Evolutionary conservation across 2,797 vertebrate genomes (phyloP), one percentile per base, ranked within the genome.

Genomic region (Chrosomus eos): DNA sequence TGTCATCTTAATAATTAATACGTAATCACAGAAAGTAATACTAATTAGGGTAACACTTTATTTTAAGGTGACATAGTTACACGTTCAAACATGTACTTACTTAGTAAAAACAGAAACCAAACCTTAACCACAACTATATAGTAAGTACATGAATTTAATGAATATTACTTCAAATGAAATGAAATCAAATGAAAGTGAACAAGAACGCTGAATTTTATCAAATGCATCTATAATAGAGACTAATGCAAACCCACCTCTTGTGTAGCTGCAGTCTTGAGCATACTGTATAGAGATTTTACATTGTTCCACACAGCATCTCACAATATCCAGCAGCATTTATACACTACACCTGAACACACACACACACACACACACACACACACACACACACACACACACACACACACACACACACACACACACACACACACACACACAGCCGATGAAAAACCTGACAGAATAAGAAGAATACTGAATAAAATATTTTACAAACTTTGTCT

Each of bases 181-280:
- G n/a, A n/a, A n/a, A n/a, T n/a, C 16, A 18, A 48, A 16, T 78
- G 3, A 78, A 64, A 6, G 2, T 64, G 21, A 31, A 66, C 7
- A 68, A 80, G 11, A 62, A 60, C 21, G 7, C n/a, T 14, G 2
- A n/a, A 53, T 53, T 38, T 7, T 78, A 64, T 26, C 7, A 40
- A 14, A 60, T 31, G 7, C 16, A 45, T 43, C 18, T 19, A 13
- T 81, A 71, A 70, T 45, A 45, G 8, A 80, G 45, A 71, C 60
- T 64, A 31, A 77, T 18, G 5, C 38, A 45, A 58, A 85, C 85
- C 71, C 70, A 89, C 88, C 83, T 87, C 31, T 23, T 67, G 31
- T 51, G 76, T 31, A 80, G 55, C 6, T 33, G 71, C 67, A 33
- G 72, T 78, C 66, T 67, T 78, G 14, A 77, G 21, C 86, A 87